These are phyloP conservation scores for Lissocephala sabroskyi DNA, from an alignment of 2,888 invertebrate species.

Conservation along the genomic window DNA sequence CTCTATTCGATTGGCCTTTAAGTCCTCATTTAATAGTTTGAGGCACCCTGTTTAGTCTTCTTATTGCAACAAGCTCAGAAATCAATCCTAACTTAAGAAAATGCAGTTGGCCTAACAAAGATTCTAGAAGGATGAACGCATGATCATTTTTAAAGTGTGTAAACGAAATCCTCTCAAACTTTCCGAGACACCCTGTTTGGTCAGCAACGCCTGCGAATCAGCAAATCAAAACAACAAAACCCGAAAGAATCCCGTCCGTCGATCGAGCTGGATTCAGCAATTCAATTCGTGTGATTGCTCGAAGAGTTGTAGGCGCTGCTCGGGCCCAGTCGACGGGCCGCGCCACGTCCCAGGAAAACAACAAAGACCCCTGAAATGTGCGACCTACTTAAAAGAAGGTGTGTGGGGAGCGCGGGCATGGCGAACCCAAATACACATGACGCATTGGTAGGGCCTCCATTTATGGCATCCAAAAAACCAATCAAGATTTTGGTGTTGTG, in stretches of 20 bases:
- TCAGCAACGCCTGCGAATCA: background rate
- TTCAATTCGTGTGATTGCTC: conserved; percentile 60
- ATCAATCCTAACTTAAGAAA: too few species aligned
- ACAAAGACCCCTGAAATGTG: conserved; percentile 33
- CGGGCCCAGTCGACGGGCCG: conserved; percentile 29
- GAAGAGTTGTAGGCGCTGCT: conserved; percentile 30
- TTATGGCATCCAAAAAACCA: too few species aligned
- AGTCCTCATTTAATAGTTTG: too few species aligned
- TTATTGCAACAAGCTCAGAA: too few species aligned
- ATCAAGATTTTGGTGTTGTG: background rate
- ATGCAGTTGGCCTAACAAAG: too few species aligned
- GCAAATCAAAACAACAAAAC: conserved; percentile 12
- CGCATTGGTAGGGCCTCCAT: background rate
- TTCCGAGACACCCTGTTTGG: too few species aligned
- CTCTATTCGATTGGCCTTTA: too few species aligned
- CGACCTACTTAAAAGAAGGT: conserved; percentile 48
- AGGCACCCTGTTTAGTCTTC: too few species aligned
- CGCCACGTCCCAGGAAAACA: conserved; percentile 36
- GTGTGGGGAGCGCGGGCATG: background rate
- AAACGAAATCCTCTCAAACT: too few species aligned
- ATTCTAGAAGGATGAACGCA: too few species aligned
- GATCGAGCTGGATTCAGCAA: conserved; percentile 16
- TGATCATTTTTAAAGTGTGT: too few species aligned
- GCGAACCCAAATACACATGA: background rate
- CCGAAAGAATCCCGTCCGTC: background rate